Evolutionary conservation across 2,113 vertebrate species (phyloP).

Genomic region (Serinus canaria): DNA sequence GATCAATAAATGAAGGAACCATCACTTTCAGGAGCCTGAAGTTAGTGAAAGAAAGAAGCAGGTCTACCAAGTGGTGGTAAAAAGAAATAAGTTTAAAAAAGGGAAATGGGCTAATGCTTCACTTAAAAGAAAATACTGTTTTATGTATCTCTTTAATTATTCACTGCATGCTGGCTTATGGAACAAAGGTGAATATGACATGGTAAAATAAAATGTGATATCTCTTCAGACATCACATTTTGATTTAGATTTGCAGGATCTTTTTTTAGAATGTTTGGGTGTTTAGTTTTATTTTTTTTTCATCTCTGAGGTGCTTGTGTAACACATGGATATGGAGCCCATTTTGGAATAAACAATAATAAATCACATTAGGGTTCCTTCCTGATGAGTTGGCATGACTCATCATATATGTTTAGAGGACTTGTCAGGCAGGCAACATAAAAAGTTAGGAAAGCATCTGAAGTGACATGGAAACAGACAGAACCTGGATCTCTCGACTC

Average conservation of each 20-base stretch:
- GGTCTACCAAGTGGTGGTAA: not conserved
- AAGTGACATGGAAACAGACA: not conserved
- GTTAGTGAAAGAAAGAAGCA: not conserved
- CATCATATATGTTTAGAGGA: accelerated
- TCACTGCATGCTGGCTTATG: not conserved
- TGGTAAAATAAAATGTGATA: not conserved
- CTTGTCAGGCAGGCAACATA: not conserved
- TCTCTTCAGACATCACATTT: not conserved
- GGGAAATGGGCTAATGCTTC: not conserved
- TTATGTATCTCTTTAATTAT: not conserved
- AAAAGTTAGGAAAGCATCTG: not conserved
- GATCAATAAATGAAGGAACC: not conserved
- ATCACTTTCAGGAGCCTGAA: not conserved
- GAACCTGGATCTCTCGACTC: not conserved
- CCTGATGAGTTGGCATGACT: not conserved
- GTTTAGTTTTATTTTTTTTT: no score
- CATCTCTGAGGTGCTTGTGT: not conserved
- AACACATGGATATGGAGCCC: accelerated
- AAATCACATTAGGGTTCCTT: not conserved
- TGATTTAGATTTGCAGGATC: not conserved
- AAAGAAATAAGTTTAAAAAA: not conserved
- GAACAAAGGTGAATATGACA: not conserved
- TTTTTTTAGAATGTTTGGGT: not conserved
- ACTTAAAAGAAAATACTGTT: not conserved
- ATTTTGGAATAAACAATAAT: not conserved